Base-by-base conservation (phyloP, 1,140 invertebrate genomes). In the Camponotus pennsylvanicus region DNA sequence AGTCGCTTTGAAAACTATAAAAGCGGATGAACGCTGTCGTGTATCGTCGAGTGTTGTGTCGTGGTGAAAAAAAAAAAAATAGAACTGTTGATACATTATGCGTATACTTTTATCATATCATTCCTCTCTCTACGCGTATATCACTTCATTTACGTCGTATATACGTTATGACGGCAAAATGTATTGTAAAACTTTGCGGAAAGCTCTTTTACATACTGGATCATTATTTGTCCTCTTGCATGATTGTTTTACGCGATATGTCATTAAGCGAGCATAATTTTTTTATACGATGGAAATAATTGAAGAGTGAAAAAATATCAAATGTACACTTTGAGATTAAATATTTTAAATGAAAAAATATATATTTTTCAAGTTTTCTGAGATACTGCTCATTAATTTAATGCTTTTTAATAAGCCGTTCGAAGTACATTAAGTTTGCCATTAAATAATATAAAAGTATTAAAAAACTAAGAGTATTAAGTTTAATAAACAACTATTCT, bases 1-100 rank as follows among this genome's bases (percentile, higher is more conserved):
- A 86, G 77, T 89, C 84, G 40, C 88, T 89, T 86, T 88, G 66
- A 89, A 89, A 89, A 67, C 69, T 77, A 27, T 70, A 57, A 71
- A 77, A 71, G 71, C 77, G 73, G 73, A 86, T 78, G 84, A 86
- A 78, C 40, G 55, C 67, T 59, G 71, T 77, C 70, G 76, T 86
- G 42, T 71, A 77, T 89, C 40, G 55, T 13, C 40, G 59, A 73
- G 71, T 59, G 73, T 88, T 63, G 71, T 83, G 79, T 83, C 67
- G 69, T 11, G 40, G 57, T 61, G 21, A 27, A 27, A 27, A 27
- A 42, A 27, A 42, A 75, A 83, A 83, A 83, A 83, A 73, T 83
- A 83, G 27, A 83, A 73, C 34, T 61, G 37, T 59, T 45, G n/a
- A 42, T 63, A 45, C 69, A 75, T 73, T 73, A 83, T 49, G 32